These are phyloP conservation scores for Enteromius treurensis DNA, from an alignment of 2,797 vertebrate genomes.

Conservation along the genomic window DNA sequence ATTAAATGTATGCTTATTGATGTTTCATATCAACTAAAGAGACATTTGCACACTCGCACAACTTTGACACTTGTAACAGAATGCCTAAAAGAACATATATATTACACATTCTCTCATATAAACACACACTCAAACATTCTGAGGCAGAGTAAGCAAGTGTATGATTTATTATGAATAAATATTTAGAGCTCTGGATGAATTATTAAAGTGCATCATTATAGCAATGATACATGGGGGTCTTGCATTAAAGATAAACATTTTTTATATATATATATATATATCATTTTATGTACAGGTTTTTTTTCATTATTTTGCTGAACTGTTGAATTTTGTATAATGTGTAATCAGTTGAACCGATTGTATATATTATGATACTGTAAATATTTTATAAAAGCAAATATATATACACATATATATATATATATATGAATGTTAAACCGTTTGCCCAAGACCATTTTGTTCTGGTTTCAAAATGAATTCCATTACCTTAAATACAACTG, in stretches of 20 bases:
- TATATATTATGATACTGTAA: conserved; percentile 37
- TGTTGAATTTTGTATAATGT: conserved; percentile 13
- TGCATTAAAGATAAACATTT: conserved; percentile 27
- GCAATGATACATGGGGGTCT: conserved; percentile 15
- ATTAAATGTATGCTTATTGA: neutral
- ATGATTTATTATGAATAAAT: conserved; percentile 22
- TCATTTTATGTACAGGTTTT: neutral
- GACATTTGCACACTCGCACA: neutral
- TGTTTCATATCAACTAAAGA: neutral
- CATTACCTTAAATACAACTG: conserved; percentile 14
- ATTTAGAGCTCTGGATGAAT: neutral
- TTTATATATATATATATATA: neutral
- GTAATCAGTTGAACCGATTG: conserved; percentile 34
- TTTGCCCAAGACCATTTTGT: conserved; percentile 1
- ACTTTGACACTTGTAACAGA: neutral
- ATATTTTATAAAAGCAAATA: conserved; percentile 34
- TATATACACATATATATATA: neutral
- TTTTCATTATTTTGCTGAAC: conserved; percentile 4
- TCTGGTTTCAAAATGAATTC: conserved; percentile 20
- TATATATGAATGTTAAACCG: neutral
- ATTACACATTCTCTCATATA: neutral
- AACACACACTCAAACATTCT: neutral
- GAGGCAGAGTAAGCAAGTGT: neutral
- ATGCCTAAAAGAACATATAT: neutral
- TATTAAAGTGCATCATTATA: conserved; percentile 17